Base-by-base conservation (phyloP, 1,140 invertebrate genomes). In the Trichogramma pretiosum region DNA sequence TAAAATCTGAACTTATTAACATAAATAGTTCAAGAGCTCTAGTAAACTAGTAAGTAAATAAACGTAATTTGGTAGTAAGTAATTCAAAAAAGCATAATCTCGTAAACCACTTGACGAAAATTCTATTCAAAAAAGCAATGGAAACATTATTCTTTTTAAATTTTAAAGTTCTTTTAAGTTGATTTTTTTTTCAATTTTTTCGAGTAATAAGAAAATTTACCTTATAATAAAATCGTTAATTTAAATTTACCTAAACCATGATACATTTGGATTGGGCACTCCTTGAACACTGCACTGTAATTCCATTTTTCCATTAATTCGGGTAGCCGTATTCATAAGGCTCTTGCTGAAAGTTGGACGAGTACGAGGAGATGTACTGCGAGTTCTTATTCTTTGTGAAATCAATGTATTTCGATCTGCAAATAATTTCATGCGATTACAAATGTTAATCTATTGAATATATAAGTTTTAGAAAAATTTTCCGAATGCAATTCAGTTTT, bases 171-270 rank as follows among this genome's bases (percentile, higher is more conserved):
- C n/a, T n/a, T n/a, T n/a, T n/a, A n/a, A n/a, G n/a, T n/a, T n/a
- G n/a, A n/a, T n/a, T n/a, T n/a, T n/a, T n/a, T n/a, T n/a, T n/a
- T n/a, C n/a, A n/a, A n/a, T n/a, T n/a, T n/a, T n/a, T n/a, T n/a
- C n/a, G n/a, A n/a, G n/a, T n/a, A n/a, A n/a, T n/a, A n/a, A n/a
- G n/a, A n/a, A n/a, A n/a, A n/a, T n/a, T n/a, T n/a, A n/a, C n/a
- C n/a, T n/a, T n/a, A n/a, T n/a, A n/a, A n/a, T n/a, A n/a, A n/a
- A n/a, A n/a, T 11, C 17, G 14, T 9, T 5, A 34, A 34, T 14
- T 5, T 28, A 37, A 44, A 32, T 8, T 64, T 56, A 74, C 74
- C 70, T 73, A 57, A 80, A 81, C 74, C 79, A 81, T 47, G 75
- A 72, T 18, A 76, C 68, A 26, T 68, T 74, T 5, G 79, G 78